Base-by-base conservation (phyloP, 2,888 invertebrate genomes). In the Cosmorhoe ocellata region DNA sequence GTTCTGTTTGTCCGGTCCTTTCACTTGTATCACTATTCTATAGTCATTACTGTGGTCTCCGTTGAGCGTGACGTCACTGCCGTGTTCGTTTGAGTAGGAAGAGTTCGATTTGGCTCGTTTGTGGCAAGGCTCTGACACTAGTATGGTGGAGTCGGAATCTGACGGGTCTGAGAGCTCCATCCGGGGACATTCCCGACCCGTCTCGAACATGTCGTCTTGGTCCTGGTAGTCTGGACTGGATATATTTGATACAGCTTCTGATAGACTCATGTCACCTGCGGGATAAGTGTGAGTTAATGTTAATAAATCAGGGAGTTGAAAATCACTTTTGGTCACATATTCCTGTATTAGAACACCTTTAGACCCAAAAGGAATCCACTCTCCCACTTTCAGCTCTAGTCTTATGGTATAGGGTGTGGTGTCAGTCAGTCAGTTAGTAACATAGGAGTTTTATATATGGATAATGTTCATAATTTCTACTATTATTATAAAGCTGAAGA, bases 151-250 rank as follows among this genome's bases (percentile, higher is more conserved):
- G 82, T 97, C 96, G 66, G 96, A 96, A 89, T 97, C 96, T 79
- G 96, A 96, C 40, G 96, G 95, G 89, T 97, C 96, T 76, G 96
- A 96, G 66, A 96, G 92, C 76, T 95, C 95, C 96, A 96, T 96
- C 39, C 93, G 85, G 66, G 95, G 94, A 76, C 95, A 93, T 81
- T 96, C 96, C 65, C 95, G 93, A 45, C 94, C 93, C 67, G 94
- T 93, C 59, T 95, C 92, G 74, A 95, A 94, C 79, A 94, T 95
- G 90, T 96, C 94, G 85, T 96, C 95, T 77, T 95, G 96, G 81
- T 96, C 96, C 83, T 96, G 95, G 89, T 95, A 96, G 84, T 96
- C 96, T 31, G 96, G 96, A 90, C 96, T 96, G 65, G 96, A 96
- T 84, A 97, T 96, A 90, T 96, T 96, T 63, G 96, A 96, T 68